Evolutionary conservation across 2,888 invertebrate genomes (phyloP).

Genomic region (Parthenolecanium corni): DNA sequence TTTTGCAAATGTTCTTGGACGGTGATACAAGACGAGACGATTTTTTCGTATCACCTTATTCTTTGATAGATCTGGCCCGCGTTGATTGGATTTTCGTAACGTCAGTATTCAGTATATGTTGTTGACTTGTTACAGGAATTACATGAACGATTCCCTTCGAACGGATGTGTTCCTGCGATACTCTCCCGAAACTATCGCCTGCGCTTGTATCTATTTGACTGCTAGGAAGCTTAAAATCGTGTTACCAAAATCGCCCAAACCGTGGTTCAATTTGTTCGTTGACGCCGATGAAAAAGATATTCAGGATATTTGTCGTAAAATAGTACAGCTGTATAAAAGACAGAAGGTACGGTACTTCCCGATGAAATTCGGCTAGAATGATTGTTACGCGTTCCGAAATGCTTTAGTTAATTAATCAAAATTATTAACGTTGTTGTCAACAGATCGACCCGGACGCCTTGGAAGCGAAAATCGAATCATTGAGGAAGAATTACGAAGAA

Average conservation of each 20-base stretch:
- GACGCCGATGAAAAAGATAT: conserved; percentile 73
- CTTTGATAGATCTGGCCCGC: too few relatives aligned
- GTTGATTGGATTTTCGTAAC: background rate
- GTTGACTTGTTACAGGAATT: conserved; percentile 53
- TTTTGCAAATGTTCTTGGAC: too few relatives aligned
- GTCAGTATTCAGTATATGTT: background rate
- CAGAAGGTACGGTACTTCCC: conserved; percentile 54
- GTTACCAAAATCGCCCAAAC: conserved; percentile 64
- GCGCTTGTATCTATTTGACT: conserved; percentile 96
- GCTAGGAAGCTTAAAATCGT: conserved; percentile 76
- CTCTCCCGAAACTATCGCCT: conserved; percentile 94
- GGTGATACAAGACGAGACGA: too few relatives aligned
- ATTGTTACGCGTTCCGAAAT: too few relatives aligned
- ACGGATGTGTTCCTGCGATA: conserved; percentile 94
- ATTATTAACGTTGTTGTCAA: background rate
- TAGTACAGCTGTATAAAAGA: conserved; percentile 72
- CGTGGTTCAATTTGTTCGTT: conserved; percentile 75
- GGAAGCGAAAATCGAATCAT: conserved; percentile 13
- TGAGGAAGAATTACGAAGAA: conserved; percentile 19
- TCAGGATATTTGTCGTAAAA: conserved; percentile 66
- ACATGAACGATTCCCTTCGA: conserved; percentile 97
- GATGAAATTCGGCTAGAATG: background rate
- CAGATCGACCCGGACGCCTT: conserved; percentile 15
- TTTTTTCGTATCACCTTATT: too few relatives aligned
- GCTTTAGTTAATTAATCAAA: too few relatives aligned